A percentile compares a stretch with the other conserved stretches of the same genome.
These are phyloP conservation scores for Pterois miles DNA, from an alignment of 2,797 vertebrate genomes.

Conservation along the genomic window DNA sequence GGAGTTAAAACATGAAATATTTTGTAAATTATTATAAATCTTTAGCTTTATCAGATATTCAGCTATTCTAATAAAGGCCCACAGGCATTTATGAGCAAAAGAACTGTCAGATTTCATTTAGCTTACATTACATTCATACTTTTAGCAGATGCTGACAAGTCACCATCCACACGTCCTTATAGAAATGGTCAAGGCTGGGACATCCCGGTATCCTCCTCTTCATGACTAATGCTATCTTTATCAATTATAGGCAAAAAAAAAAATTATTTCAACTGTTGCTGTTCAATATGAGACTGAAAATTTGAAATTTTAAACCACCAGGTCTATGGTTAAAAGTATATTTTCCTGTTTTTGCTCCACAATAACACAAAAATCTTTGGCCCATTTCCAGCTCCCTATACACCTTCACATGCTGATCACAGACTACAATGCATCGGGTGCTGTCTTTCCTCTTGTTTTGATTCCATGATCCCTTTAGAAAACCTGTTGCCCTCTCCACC, in stretches of 20 bases:
- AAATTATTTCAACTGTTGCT: too few relatives aligned
- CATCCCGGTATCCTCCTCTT: not conserved
- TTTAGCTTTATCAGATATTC: constrained; percentile 68
- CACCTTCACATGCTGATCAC: not conserved
- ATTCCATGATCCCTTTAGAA: not conserved
- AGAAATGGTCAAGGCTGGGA: not conserved
- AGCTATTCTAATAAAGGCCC: constrained; percentile 79
- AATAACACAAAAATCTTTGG: not conserved
- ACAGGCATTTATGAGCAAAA: constrained; percentile 59
- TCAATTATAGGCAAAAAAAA: too few relatives aligned
- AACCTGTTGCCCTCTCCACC: not conserved
- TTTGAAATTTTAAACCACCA: not conserved
- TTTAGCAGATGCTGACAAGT: not conserved
- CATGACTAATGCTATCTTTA: too few relatives aligned
- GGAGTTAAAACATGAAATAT: constrained; percentile 68
- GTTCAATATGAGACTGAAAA: too few relatives aligned
- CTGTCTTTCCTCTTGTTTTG: not conserved
- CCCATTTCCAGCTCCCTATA: not conserved
- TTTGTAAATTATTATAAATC: constrained; percentile 79
- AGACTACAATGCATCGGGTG: not conserved
- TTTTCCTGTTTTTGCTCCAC: not conserved
- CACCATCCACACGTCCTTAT: not conserved
- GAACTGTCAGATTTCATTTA: not conserved
- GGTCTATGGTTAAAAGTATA: not conserved
- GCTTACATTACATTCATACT: not conserved